Evolutionary conservation across 1,140 invertebrate species (phyloP), one percentile per base, ranked within the genome.

Genomic region (Atta cephalotes): DNA sequence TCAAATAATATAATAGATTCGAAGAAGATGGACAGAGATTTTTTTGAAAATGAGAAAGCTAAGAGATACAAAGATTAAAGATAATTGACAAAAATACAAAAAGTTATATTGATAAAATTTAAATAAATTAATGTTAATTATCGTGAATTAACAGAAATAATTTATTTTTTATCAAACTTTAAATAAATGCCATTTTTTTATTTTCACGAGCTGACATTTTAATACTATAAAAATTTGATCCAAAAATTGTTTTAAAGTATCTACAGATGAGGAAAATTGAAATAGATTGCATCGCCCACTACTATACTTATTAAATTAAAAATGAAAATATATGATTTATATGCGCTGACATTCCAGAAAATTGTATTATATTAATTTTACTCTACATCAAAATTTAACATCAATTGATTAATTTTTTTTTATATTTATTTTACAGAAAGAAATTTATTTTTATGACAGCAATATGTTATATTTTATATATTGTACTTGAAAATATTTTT

Each of bases 111-210:
- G 25, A 76, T 60, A 21, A 58, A 35, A 58, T 12, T 58, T 21
- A 35, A 35, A 76, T 16, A 62, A 77, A 77, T 60, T 77, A 16
- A 76, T 58, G 31, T 76, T 58, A 58, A 58, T 60, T 60, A 18
- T 56, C 12, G 1, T 0, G 0, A 60, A 62, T 10, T 70, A 70
- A 45, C 10, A 14, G 10, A 31, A 25, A 76, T 74, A n/a, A 74
- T 21, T 58, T 21, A 3, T 58, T 3, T 9, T 58, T 14, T 18
- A 31, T 35, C 14, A 25, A 35, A 58, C 35, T 76, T 58, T 60
- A 58, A 60, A 35, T 21, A 74, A 21, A 56, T 35, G 6, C 12
- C n/a, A 31, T 53, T 53, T 31, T 16, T 53, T 31, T 16, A 76
- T 76, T 58, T 35, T 35, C 2, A 3, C 18, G 18, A 9, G 18